A percentile compares a stretch with the other conserved stretches of the same genome.
phyloP scores from a whole-genome alignment of 2,888 invertebrate genomes.

The Acanthococcus lagerstroemiae region DNA sequence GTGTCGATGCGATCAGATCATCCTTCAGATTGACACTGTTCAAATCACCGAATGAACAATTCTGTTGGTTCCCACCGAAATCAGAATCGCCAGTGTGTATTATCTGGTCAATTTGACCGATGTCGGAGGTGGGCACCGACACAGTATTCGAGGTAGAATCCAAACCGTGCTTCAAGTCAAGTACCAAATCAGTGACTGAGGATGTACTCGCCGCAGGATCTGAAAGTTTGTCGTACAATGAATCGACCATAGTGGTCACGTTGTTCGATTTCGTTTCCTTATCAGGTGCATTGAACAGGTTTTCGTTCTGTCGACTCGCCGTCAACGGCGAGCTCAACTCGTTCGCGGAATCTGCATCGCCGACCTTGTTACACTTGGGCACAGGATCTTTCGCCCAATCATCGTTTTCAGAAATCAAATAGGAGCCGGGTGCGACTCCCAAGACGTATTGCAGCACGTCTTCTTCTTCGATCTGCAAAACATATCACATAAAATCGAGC shows the following conservation, averaged over 20 bases:
- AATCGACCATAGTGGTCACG: not conserved
- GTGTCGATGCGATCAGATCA: not conserved
- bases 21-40: not conserved
- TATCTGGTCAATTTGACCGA: not conserved
- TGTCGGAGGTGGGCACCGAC: not conserved
- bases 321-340: not conserved
- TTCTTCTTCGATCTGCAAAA: constrained; percentile 9
- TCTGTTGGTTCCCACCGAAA: too few relatives aligned
- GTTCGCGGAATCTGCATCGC: not conserved
- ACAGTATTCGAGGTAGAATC: not conserved
- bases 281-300: not conserved
- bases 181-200: not conserved
- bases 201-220: not conserved
- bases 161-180: not conserved
- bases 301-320: not conserved
- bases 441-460: constrained; percentile 14
- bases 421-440: constrained; percentile 5
- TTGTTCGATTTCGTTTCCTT: not conserved
- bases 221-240: not conserved
- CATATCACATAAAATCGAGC: too few relatives aligned
- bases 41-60: not conserved
- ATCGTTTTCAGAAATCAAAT: constrained; percentile 6
- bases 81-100: not conserved
- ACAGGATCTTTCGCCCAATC: constrained; percentile 4
- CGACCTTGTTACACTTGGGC: too few relatives aligned